Evolutionary conservation across 2,113 vertebrate genomes (phyloP).

Genomic region (Alectura lathami): DNA sequence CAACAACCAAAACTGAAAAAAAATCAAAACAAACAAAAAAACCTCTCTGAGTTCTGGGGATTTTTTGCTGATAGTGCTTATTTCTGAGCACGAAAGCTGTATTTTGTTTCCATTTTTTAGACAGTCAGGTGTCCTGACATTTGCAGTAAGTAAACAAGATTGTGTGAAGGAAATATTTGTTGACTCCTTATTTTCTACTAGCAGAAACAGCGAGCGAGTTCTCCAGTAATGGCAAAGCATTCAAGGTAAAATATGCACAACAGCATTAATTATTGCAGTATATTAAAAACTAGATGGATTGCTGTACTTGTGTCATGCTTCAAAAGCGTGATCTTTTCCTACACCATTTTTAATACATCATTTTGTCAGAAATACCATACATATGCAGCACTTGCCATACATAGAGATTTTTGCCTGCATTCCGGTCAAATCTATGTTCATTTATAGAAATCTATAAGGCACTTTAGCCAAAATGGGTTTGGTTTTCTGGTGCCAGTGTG

Average conservation of each 20-base stretch:
- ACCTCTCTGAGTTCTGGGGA: background rate
- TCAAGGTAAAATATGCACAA: background rate
- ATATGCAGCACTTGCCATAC: background rate
- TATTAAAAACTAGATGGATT: background rate
- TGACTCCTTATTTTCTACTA: background rate
- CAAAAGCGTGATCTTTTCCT: background rate
- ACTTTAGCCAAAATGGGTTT: constrained; percentile 25
- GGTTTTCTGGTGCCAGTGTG: background rate
- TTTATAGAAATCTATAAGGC: constrained; percentile 33
- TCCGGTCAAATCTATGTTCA: constrained; percentile 30
- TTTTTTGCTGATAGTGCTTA: background rate
- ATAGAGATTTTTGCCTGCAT: constrained; percentile 3
- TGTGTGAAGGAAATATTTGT: background rate
- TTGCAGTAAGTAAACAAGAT: background rate
- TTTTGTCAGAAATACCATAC: background rate
- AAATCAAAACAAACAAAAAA: too few relatives aligned
- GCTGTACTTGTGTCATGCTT: background rate
- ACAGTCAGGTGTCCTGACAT: background rate
- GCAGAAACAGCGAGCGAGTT: background rate
- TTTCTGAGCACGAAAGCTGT: background rate
- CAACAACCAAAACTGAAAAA: too few relatives aligned
- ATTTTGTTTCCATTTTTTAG: background rate
- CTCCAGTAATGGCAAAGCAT: background rate
- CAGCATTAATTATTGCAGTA: background rate
- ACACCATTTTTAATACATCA: background rate